Evolutionary conservation across 2,888 invertebrate species (phyloP).

Genomic region (Cybosia mesomella): DNA sequence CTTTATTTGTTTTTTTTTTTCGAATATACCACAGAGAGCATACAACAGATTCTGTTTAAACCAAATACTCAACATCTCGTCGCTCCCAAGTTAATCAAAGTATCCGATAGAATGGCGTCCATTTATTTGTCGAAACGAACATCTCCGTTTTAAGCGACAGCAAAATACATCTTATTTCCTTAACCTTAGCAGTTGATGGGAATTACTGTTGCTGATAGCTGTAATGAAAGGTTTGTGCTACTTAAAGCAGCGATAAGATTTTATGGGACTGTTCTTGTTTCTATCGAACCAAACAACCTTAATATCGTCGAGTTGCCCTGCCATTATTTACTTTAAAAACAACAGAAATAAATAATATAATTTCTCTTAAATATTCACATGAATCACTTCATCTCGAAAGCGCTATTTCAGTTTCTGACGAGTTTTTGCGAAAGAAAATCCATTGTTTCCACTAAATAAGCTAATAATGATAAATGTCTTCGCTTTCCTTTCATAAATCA

Average conservation of each 20-base stretch:
- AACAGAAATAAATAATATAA: slow-evolving; percentile 32
- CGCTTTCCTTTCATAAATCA: slow-evolving; percentile 40
- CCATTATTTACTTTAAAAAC: slow-evolving; percentile 31
- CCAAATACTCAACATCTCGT: background rate
- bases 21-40: too few relatives aligned
- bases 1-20: background rate
- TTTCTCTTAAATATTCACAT: slow-evolving; percentile 26
- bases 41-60: background rate
- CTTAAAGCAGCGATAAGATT: slow-evolving; percentile 46
- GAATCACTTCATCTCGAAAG: slow-evolving; percentile 17
- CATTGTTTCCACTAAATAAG: slow-evolving; percentile 36
- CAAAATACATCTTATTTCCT: slow-evolving; percentile 42
- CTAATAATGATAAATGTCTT: slow-evolving; percentile 45
- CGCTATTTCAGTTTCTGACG: slow-evolving; percentile 12
- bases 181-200: slow-evolving; percentile 40
- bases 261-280: slow-evolving; percentile 35
- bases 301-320: slow-evolving; percentile 24
- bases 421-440: slow-evolving; percentile 31
- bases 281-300: slow-evolving; percentile 30
- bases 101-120: slow-evolving; percentile 26
- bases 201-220: slow-evolving; percentile 48
- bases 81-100: slow-evolving; percentile 26
- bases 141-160: slow-evolving; percentile 27
- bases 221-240: slow-evolving; percentile 50
- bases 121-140: slow-evolving; percentile 28